Evolutionary conservation across 2,797 vertebrate genomes (phyloP).

Genomic region (Mormyrops boulengeri): DNA sequence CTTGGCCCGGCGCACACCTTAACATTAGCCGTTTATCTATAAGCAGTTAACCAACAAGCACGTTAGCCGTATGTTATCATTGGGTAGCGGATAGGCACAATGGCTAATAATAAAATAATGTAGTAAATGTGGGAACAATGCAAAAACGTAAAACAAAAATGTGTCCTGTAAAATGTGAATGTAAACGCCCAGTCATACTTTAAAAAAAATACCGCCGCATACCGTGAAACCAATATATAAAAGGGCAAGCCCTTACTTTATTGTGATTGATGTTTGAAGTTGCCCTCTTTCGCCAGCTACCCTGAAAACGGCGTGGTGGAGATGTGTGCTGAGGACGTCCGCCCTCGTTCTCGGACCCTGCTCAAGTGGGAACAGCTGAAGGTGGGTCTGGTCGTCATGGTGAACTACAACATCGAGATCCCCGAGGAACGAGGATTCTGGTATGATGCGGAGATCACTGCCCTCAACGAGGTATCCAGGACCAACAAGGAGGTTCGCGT

Average conservation of each 20-base stretch:
- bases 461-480: conserved; percentile 81
- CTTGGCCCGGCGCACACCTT: no score
- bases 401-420: conserved; percentile 94
- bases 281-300: conserved; percentile 63
- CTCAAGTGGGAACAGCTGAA: conserved; percentile 84
- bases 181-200: no score
- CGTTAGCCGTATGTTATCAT: no score
- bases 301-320: conserved; percentile 85
- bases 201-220: no score
- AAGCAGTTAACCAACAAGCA: no score
- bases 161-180: no score
- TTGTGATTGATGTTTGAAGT: neutral
- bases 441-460: conserved; percentile 89
- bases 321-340: conserved; percentile 69
- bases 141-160: no score
- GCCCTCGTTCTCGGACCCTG: conserved; percentile 82
- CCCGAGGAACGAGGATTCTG: conserved; percentile 95
- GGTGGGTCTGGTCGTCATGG: conserved; percentile 85
- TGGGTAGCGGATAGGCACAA: no score
- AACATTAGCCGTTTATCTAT: no score
- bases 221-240: no score
- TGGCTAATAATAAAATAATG: no score
- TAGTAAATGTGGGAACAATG: no score
- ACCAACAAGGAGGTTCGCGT: conserved; percentile 92
- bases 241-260: neutral